These are phyloP conservation scores for Sinodicranocentrus sp. DNA, from an alignment of 2,888 invertebrate genomes.

Conservation along the genomic window DNA sequence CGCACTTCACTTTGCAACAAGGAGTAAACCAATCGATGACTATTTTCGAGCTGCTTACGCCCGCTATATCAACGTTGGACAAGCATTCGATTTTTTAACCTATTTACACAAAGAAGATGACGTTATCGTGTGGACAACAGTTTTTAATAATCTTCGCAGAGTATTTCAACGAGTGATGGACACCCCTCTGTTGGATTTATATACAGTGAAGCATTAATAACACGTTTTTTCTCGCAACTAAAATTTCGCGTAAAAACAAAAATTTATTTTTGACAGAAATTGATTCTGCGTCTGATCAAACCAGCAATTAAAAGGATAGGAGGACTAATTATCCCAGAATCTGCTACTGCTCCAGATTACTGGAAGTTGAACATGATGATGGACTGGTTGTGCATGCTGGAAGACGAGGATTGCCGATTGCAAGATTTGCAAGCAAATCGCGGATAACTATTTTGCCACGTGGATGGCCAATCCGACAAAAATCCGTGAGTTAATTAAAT, in stretches of 20 bases:
- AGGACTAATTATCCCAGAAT: no score
- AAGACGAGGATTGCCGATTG: conserved; percentile 30
- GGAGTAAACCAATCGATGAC: conserved; percentile 63
- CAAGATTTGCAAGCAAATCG: conserved; percentile 5
- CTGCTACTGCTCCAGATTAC: conserved; percentile 23
- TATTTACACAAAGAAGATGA: conserved; percentile 65
- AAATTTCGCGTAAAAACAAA: not conserved
- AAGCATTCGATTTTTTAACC: conserved; percentile 53
- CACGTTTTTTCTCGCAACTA: no score
- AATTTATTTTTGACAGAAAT: conserved; percentile 3
- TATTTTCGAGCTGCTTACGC: conserved; percentile 45
- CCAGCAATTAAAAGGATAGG: no score
- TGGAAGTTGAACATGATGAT: conserved; percentile 36
- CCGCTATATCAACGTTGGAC: conserved; percentile 31
- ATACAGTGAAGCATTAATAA: conserved; percentile 30
- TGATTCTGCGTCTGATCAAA: conserved; percentile 11
- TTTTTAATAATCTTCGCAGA: conserved; percentile 55
- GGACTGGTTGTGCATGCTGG: conserved; percentile 62
- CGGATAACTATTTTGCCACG: not conserved
- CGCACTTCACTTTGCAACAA: conserved; percentile 16
- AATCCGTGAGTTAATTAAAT: not conserved
- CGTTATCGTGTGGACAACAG: conserved; percentile 70
- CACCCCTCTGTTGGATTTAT: not conserved
- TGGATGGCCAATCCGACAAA: conserved; percentile 43
- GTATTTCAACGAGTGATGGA: conserved; percentile 30